phyloP scores from a whole-genome alignment of 1,140 invertebrate species.

The Drosophila saltans region DNA sequence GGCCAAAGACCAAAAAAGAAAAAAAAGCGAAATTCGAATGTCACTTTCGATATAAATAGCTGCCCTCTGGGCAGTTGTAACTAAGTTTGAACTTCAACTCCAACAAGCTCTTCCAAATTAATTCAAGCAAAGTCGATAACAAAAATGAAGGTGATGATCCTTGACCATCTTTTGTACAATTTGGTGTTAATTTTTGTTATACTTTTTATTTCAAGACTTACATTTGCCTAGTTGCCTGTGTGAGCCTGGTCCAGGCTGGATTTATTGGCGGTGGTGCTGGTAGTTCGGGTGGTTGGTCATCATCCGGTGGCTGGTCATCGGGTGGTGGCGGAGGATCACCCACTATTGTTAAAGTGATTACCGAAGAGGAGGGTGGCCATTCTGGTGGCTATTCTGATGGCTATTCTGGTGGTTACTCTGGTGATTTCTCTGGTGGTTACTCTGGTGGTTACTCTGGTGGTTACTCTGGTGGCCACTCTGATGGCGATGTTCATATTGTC shows the following conservation, averaged over 20 bases:
- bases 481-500: constrained; percentile 37
- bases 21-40: background rate
- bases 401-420: constrained; percentile 10
- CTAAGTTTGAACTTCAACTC: no score
- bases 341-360: constrained; percentile 21
- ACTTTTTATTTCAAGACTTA: constrained; percentile 34
- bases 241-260: constrained; percentile 55
- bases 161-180: background rate
- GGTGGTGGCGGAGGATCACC: background rate
- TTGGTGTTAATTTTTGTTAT: background rate
- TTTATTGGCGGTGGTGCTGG: constrained; percentile 44
- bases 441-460: constrained; percentile 35
- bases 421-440: constrained; percentile 23
- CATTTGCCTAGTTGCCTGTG: constrained; percentile 56
- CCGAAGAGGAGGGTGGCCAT: constrained; percentile 28
- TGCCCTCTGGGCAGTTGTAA: no score
- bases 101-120: no score
- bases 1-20: background rate
- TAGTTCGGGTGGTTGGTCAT: constrained; percentile 33
- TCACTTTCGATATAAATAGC: background rate
- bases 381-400: background rate
- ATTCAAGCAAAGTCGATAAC: no score
- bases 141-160: no score
- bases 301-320: constrained; percentile 7
- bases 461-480: constrained; percentile 26